Conservation (phyloP, 2,113 vertebrate species). For the Cottus gobio region DNA sequence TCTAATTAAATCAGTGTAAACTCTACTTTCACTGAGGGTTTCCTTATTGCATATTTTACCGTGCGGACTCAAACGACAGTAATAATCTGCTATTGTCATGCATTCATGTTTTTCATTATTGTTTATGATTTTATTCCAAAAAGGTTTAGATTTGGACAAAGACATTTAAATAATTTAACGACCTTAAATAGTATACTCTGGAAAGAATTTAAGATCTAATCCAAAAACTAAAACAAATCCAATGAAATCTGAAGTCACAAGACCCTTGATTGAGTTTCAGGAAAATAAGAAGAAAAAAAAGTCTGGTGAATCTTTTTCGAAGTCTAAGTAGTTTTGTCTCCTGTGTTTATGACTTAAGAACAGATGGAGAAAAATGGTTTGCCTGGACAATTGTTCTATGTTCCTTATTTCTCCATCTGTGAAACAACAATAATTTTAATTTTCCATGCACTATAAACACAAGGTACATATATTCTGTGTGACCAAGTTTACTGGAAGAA, state of each 20-base stretch:
- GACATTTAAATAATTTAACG: neutral
- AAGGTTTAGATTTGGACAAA: slow-evolving; percentile 9
- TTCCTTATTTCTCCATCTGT: neutral
- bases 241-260: neutral
- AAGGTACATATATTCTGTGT: neutral
- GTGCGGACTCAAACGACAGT: neutral
- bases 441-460: neutral
- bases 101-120: neutral
- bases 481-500: neutral
- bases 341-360: neutral
- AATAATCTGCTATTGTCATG: neutral
- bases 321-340: neutral
- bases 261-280: neutral
- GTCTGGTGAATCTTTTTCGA: no score
- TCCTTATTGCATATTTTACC: slow-evolving; percentile 3
- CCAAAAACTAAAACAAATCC: neutral
- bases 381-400: neutral
- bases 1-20: slow-evolving; percentile 36
- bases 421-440: neutral
- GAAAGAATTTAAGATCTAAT: neutral
- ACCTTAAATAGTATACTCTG: neutral
- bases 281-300: neutral
- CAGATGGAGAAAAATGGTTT: neutral
- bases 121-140: neutral
- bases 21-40: neutral